Base-by-base conservation (phyloP, 92 coral and sea anemone species). In the Micromussa lordhowensis region DNA sequence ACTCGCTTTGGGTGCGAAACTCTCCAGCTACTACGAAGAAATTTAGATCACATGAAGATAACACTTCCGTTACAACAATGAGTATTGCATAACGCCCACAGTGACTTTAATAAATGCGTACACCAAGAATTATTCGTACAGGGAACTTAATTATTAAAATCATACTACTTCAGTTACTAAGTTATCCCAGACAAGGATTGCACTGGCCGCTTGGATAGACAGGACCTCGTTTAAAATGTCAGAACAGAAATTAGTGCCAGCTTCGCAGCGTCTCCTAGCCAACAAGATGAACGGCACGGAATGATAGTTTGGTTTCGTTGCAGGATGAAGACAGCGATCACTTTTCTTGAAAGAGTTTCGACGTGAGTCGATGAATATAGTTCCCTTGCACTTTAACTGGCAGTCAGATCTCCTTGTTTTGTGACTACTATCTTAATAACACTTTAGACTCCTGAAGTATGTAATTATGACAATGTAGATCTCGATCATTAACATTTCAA, bases 201-300 rank as follows among this genome's bases (percentile, higher is more conserved):
- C 68, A 1, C 12, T 28, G 71, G 26, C 15, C 0, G 28, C 71
- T 66, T 66, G 34, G 29, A 22, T 12, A 28, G 69, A 7, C 26
- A 31, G n/a, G 34, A 34, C 2, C 68, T 16, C 22, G 5, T 24
- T 1, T 10, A 1, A 59, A 57, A 19, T 57, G 63, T 57, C 63
- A 57, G 22, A 10, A 59, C 24, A 4, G 14, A 61, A 61, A 24
- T 22, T 3, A 61, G 1, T 17, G 38, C 29, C n/a, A 3, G 68
- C 53, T 3, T 5, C n/a, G 15, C 4, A 54, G 32, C n/a, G 48
- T 79, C 69, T 10, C 70, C 83, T 3, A 10, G 70, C 30, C 83
- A 79, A 79, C 83, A 31, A 79, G 3, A 58, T 32, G 83, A 55
- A 31, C 19, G 22, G 83, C 44, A 51, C 21, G 22, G 83, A 79